phyloP scores from a whole-genome alignment of 2,113 vertebrate species.

The Felis chaus region DNA sequence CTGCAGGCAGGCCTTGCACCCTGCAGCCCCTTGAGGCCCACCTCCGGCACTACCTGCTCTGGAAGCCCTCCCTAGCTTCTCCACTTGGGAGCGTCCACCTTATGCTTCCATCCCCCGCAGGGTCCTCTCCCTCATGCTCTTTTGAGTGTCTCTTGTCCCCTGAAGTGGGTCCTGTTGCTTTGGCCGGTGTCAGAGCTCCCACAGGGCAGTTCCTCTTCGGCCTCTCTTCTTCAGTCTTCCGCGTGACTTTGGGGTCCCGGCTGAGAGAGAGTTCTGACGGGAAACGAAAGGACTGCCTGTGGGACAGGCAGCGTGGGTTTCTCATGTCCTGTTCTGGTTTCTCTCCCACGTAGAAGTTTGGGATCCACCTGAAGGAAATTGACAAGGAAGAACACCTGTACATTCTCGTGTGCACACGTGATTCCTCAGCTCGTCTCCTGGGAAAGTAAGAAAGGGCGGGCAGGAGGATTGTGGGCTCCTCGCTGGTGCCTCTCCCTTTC shows the following conservation, averaged over 20 bases:
- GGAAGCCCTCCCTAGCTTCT: neutral
- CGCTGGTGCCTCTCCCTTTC: neutral
- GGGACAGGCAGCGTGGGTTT: neutral
- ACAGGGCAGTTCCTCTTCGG: neutral
- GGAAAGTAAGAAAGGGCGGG: constrained; percentile 50
- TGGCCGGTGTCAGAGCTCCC: neutral
- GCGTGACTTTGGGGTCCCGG: neutral
- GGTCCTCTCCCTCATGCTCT: no score
- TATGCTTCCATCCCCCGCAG: neutral
- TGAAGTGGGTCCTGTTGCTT: neutral
- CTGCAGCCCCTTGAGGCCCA: neutral
- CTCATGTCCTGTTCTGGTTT: neutral
- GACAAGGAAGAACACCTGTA: constrained; percentile 91
- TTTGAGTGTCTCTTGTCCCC: neutral
- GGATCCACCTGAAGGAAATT: constrained; percentile 91
- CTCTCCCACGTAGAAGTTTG: constrained; percentile 87
- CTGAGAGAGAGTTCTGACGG: neutral
- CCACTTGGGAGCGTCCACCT: neutral
- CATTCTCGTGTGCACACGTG: constrained; percentile 90
- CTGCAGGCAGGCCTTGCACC: neutral
- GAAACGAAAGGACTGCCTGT: neutral
- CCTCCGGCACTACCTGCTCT: neutral
- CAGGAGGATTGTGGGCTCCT: neutral
- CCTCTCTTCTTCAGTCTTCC: neutral
- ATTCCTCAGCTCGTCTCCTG: constrained; percentile 60